Evolutionary conservation across 2,113 vertebrate genomes (phyloP).

Genomic region (Anhinga anhinga): DNA sequence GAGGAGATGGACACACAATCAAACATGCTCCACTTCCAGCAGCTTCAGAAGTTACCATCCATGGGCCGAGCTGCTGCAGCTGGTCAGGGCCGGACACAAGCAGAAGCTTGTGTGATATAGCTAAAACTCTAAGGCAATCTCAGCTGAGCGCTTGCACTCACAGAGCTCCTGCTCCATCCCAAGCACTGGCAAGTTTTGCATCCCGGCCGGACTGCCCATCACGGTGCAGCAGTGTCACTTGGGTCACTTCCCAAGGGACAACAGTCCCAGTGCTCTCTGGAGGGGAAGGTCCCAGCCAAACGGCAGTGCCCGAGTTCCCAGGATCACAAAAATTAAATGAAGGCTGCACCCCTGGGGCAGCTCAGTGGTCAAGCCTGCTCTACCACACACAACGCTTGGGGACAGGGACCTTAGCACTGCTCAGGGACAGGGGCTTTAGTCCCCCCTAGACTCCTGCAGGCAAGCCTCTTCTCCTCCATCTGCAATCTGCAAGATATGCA

Average conservation of each 20-base stretch:
- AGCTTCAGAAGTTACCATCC: not conserved
- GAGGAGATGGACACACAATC: not conserved
- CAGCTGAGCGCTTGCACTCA: not conserved
- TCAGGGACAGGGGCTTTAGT: not conserved
- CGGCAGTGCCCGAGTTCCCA: not conserved
- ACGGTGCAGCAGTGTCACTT: not conserved
- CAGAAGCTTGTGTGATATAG: not conserved
- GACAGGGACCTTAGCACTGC: not conserved
- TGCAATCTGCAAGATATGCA: not conserved
- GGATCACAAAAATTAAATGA: not conserved
- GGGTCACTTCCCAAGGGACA: not conserved
- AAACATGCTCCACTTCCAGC: not conserved
- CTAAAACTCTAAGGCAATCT: not conserved
- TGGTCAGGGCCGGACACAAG: not conserved
- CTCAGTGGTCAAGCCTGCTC: not conserved
- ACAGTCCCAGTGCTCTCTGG: not conserved
- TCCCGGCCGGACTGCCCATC: not conserved
- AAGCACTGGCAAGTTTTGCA: not conserved
- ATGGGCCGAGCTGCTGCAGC: not conserved
- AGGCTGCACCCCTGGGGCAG: not conserved
- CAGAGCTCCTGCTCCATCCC: not conserved
- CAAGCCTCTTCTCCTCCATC: not conserved
- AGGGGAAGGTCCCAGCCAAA: not conserved
- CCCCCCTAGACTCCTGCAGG: not conserved
- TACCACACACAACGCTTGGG: fast-evolving